Evolutionary conservation across 2,113 vertebrate species (phyloP), one percentile per base, ranked within the genome.

Genomic region (Pedionomus torquatus): DNA sequence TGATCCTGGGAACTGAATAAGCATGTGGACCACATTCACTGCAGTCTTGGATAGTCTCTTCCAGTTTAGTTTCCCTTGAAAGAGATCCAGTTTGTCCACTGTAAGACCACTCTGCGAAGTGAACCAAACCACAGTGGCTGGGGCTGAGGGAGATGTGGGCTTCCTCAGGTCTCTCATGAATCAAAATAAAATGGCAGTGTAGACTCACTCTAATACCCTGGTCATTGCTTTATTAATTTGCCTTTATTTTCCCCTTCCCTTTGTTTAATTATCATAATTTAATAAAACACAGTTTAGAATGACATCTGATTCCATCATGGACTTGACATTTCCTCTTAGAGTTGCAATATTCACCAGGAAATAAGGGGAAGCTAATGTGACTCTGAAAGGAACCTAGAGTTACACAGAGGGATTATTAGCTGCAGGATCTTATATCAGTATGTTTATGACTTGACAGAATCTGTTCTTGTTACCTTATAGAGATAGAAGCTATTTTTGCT

Each of bases 311-410:
- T 90, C 37, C 49, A 31, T 18, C 1, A 6, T 48, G 25, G 60
- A 30, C 55, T 76, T 72, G 66, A 88, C 54, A 20, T 70, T 74
- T 91, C 46, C 51, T 88, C 41, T 83, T 68, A 65, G 83, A 93
- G 88, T 31, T 86, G 57, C 48, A 82, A 41, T 70, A 65, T 68
- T 91, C 39, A 74, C 37, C 9, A 26, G 43, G 26, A 91, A 75
- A 75, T 71, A 37, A 83, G 28, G 57, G 37, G 70, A 82, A 87
- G 70, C 11, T 79, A 48, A 61, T 41, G 48, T 63, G 66, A 72
- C 44, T 66, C 54, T 84, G 75, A 76, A 91, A 85, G 71, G 19
- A 68, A 75, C 39, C 12, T 33, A 48, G 8, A 46, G 30, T 65
- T 91, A 39, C 65, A 54, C 24, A 72, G 31, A 71, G 46, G 55